Evolutionary conservation across 2,797 vertebrate species (phyloP).

Genomic region (Brachyrhaphis roseni): DNA sequence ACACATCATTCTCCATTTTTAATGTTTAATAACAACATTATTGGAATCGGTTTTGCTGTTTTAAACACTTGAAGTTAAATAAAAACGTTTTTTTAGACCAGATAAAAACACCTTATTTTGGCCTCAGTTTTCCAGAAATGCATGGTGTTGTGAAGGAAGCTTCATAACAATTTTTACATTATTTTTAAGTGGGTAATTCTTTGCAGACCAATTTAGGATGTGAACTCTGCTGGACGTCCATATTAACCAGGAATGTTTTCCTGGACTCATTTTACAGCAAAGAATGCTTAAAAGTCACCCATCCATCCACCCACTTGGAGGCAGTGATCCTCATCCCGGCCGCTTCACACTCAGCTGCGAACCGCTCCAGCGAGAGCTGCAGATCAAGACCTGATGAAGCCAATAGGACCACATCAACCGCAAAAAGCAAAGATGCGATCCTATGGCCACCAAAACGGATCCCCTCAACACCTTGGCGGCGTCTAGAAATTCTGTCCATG

Average conservation of each 20-base stretch:
- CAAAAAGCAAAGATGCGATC: no score
- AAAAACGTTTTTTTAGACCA: not conserved
- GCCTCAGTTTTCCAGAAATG: not conserved
- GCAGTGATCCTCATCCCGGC: no score
- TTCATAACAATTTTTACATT: not conserved
- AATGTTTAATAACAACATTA: not conserved
- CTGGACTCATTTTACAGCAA: constrained; percentile 25
- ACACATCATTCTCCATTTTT: not conserved
- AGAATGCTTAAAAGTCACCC: constrained; percentile 24
- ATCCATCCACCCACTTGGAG: no score
- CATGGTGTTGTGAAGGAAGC: not conserved
- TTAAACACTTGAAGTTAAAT: not conserved
- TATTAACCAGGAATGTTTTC: constrained; percentile 4
- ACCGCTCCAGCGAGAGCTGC: no score
- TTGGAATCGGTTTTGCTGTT: not conserved
- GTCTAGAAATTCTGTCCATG: no score
- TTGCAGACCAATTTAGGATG: constrained; percentile 26
- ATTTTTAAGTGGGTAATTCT: constrained; percentile 26
- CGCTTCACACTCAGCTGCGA: no score
- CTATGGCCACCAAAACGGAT: no score
- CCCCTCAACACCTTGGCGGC: no score
- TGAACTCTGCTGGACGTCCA: constrained; percentile 19
- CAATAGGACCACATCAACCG: no score
- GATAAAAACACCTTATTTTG: not conserved
- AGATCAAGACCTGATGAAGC: no score